Evolutionary conservation across 2,113 vertebrate species (phyloP), one percentile per base, ranked within the genome.

Genomic region (Tinamus guttatus): DNA sequence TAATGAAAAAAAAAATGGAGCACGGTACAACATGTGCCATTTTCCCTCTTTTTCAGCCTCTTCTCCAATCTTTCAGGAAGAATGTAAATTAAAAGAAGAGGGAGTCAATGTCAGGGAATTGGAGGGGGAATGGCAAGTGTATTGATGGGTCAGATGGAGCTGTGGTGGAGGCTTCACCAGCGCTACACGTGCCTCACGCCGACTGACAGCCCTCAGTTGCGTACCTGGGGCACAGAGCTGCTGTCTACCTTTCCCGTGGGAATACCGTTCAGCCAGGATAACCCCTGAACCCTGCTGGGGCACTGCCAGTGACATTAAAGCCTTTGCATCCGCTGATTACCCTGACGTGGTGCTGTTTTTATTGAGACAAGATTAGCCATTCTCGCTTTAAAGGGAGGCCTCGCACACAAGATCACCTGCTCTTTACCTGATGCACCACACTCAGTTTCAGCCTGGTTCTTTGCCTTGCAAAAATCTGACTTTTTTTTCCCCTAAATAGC

Each of bases 201-300:
- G 88, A 97, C 97, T 97, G 97, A 80, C 94, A 93, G 95, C 77
- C 91, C 8, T 92, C 84, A 74, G 94, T 89, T 81, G 96, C 95
- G 97, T 97, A 98, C 98, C 96, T 98, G 97, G 85, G 97, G 97
- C 96, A 97, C 77, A 87, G 96, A 94, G 7, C 76, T 78, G 73
- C 95, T 71, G 93, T 96, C 98, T 98, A 98, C 98, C 98, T 99
- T 99, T 99, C 99, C 99, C 98, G 97, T 99, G 99, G 99, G 99
- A 99, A 99, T 98, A 98, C 40, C 41, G 97, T 87, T 91, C 97
- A 98, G 97, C 97, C 97, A 95, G 95, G 98, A 98, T 98, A 98
- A 98, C 98, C 98, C 98, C 97, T 95, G 96, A 98, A 99, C 98
- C 98, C 98, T 36, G 90, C 98, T 98, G 98, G 98, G 98, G 93